These are phyloP conservation scores for Anaspis maculata DNA, from an alignment of 2,888 invertebrate genomes.

Conservation along the genomic window DNA sequence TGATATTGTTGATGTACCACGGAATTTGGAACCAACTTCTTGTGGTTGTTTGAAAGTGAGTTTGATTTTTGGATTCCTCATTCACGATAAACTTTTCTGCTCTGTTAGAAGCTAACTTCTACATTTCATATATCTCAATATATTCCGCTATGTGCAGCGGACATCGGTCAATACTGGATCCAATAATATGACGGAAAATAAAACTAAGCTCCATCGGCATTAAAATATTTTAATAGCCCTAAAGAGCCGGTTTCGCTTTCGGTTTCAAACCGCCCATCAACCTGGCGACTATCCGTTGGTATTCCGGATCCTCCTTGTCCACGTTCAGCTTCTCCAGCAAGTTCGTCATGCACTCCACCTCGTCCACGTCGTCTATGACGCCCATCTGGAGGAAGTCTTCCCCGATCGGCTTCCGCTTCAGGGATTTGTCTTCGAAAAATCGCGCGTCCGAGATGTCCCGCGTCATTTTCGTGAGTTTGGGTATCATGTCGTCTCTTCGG, in stretches of 20 bases:
- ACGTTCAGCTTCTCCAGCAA: constrained; percentile 5
- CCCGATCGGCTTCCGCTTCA: background rate
- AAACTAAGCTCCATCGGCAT: background rate
- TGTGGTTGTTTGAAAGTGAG: too few relatives aligned
- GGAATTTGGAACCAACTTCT: too few relatives aligned
- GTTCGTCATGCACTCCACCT: constrained; percentile 4
- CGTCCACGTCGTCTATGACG: constrained; percentile 5
- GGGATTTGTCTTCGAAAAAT: constrained; percentile 2
- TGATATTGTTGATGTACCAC: too few relatives aligned
- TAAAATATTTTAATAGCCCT: background rate
- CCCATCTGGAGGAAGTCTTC: too few relatives aligned
- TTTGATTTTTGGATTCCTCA: too few relatives aligned
- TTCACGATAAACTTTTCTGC: too few relatives aligned
- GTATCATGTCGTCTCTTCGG: constrained; percentile 22
- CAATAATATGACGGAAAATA: background rate
- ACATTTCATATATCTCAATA: too few relatives aligned
- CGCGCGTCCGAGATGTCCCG: constrained; percentile 14
- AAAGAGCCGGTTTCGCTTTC: constrained; percentile 3
- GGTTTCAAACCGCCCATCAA: constrained; percentile 1
- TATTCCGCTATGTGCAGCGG: too few relatives aligned
- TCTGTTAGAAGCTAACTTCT: too few relatives aligned
- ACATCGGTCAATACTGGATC: too few relatives aligned
- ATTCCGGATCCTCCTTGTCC: too few relatives aligned
- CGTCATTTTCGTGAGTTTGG: constrained; percentile 22
- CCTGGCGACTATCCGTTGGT: constrained; percentile 2